Base-by-base conservation (phyloP, 2,797 vertebrate species). In the Argyrosomus regius region DNA sequence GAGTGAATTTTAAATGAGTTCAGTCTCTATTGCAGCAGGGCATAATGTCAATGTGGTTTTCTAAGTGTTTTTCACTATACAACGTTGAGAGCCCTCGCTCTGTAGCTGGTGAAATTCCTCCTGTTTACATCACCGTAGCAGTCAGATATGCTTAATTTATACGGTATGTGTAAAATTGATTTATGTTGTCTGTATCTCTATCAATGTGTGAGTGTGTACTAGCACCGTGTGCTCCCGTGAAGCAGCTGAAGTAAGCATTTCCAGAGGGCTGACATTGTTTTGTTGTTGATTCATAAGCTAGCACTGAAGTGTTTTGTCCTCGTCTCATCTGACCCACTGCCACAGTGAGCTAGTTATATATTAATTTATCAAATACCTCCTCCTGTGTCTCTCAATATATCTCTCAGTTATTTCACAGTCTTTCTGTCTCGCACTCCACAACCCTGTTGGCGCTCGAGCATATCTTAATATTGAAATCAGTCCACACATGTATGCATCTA, bases 1-100 rank as follows among this genome's bases (percentile, higher is more conserved):
- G 80, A 79, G 74, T 79, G 90, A 77, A 92, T 92, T 90, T 89
- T 87, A 91, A 92, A 92, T 90, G 74, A 88, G 83, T 73, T 46
- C 71, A 72, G 77, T 87, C 80, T 86, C 69, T 86, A 28, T 85
- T 82, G 78, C 90, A 88, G 85, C 84, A 77, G 59, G 60, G 61
- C 75, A 45, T 74, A 77, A 67, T 78, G 80, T 85, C 69, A 83
- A 41, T 59, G 56, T 80, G 65, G 78, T 72, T 81, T 65, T 69
- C 65, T 18, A n/a, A 80, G 72, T 72, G 66, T 60, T 73, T 70
- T 78, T 72, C 22, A 35, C 75, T 31, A 50, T 56, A 57, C 3
- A 4, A 53, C 65, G 22, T 49, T 48, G 68, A 62, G 63, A 73
- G 48, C 28, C 16, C 41, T 72, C 12, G 3, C 24, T 77, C 53